Evolutionary conservation across 2,888 invertebrate genomes (phyloP), one percentile per base, ranked within the genome.

Genomic region (Perizoma flavofasciatum): DNA sequence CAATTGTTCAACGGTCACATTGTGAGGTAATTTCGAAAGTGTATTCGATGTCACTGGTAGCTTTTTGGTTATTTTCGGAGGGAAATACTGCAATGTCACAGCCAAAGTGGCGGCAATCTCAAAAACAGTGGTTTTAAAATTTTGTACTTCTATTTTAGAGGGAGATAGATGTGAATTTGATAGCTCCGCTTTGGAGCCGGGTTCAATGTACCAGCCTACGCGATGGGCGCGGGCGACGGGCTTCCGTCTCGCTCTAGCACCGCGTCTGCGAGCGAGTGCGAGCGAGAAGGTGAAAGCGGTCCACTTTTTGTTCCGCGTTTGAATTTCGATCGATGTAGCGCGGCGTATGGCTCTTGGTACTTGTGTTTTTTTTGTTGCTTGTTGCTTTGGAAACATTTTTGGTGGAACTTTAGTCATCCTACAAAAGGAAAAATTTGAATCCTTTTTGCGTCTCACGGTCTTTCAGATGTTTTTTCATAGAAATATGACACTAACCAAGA

Each of bases 131-230:
- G 67, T 68, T 70, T 53, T 22, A 53, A 59, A 68, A 72, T 75
- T 73, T 72, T 66, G 64, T 69, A 68, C 75, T 76, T 78, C 74
- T 75, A 76, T 72, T 64, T 68, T 63, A 67, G 83, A 88, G 65
- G 63, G 86, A 80, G 89, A 89, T 71, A 72, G 75, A 65, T 66
- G 66, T 72, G 73, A 69, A 76, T 81, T 77, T 71, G 72, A 67
- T 68, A 71, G 75, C 70, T 71, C 73, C 67, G 77, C 74, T 78
- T 78, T 74, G 72, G 81, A 81, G 69, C 64, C 71, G 83, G 81
- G 90, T 89, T 90, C 89, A 90, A 79, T 82, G 89, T 83, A 86
- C 89, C 83, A 85, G 77, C 86, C 89, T 86, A 85, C 78, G 77
- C 78, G 82, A 85, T 88, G 85, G 88, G 88, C 88, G 89, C 87